Evolutionary conservation across 2,888 invertebrate genomes (phyloP).

Genomic region (Dynastes tityus): DNA sequence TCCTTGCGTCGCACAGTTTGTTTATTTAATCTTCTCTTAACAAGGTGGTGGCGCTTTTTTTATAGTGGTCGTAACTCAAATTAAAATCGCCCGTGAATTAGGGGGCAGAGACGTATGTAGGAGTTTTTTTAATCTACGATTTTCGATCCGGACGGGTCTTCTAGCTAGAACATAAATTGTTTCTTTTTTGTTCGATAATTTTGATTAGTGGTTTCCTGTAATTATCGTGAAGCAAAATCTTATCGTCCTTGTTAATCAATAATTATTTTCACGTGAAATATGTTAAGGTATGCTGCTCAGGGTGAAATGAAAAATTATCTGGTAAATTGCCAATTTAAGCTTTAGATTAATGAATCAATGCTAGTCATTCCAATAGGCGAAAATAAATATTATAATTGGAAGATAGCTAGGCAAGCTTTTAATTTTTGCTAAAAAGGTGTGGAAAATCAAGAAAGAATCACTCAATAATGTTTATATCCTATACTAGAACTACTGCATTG

Average conservation of each 20-base stretch:
- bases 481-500: too few species aligned
- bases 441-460: too few species aligned
- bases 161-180: neutral
- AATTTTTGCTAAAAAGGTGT: too few species aligned
- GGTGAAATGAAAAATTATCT: neutral
- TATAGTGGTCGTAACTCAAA: slow-evolving; percentile 31
- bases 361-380: too few species aligned
- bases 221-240: slow-evolving; percentile 29
- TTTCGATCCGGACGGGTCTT: neutral
- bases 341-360: too few species aligned
- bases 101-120: slow-evolving; percentile 3
- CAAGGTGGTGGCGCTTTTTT: slow-evolving; percentile 52
- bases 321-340: too few species aligned
- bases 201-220: slow-evolving; percentile 25
- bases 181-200: neutral
- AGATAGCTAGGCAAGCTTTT: too few species aligned
- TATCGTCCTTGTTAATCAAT: neutral
- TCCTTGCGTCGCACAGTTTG: slow-evolving; percentile 46
- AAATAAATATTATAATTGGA: too few species aligned
- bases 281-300: neutral
- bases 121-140: slow-evolving; percentile 19
- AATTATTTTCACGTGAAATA: neutral
- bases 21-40: slow-evolving; percentile 55
- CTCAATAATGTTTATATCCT: too few species aligned
- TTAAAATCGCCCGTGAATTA: slow-evolving; percentile 43